phyloP scores from a whole-genome alignment of 2,113 vertebrate genomes.

The Cranoglanis bouderius region DNA sequence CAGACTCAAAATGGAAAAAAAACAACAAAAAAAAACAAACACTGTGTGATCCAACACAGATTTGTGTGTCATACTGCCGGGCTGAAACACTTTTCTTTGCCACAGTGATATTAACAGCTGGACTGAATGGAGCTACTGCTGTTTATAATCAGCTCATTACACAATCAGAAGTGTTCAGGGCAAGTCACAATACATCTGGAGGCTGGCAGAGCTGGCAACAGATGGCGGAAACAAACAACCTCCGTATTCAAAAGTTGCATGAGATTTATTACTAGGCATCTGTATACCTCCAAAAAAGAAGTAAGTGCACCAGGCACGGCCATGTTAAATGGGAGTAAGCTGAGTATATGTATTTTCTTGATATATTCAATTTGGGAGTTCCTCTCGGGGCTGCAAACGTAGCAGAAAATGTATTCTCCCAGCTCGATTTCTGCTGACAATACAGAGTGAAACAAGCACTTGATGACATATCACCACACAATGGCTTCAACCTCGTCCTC shows the following conservation, averaged over 20 bases:
- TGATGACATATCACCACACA: constrained; percentile 40
- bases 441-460: constrained; percentile 36
- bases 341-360: constrained; percentile 13
- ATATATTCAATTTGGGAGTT: constrained; percentile 39
- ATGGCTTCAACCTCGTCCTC: constrained; percentile 28
- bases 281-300: not conserved
- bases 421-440: constrained; percentile 44
- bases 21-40: too few relatives aligned
- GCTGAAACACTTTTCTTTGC: constrained; percentile 71
- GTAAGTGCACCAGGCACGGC: constrained; percentile 1
- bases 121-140: constrained; percentile 75
- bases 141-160: constrained; percentile 87
- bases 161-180: constrained; percentile 84
- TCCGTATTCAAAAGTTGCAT: constrained; percentile 31
- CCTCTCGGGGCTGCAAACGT: constrained; percentile 19
- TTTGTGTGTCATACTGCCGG: constrained; percentile 73
- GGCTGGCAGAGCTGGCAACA: constrained; percentile 23
- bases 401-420: constrained; percentile 40
- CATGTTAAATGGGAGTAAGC: not conserved
- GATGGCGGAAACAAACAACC: constrained; percentile 24
- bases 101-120: constrained; percentile 79
- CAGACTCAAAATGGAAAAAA: too few relatives aligned
- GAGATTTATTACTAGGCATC: not conserved
- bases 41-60: too few relatives aligned
- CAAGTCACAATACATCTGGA: constrained; percentile 58